phyloP scores from a whole-genome alignment of 2,888 invertebrate species.

The Tuberolachnus salignus region DNA sequence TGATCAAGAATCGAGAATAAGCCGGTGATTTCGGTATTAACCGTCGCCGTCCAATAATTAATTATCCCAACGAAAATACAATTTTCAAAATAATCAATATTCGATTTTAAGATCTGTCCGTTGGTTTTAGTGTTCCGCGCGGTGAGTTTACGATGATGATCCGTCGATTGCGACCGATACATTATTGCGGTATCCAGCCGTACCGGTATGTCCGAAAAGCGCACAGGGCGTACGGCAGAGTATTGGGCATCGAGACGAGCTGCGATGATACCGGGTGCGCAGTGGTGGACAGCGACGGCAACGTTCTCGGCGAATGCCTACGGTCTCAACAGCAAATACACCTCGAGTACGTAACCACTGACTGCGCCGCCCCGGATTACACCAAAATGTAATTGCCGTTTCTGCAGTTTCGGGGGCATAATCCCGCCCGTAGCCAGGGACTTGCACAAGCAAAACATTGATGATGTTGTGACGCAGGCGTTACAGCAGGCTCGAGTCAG shows the following conservation, averaged over 20 bases:
- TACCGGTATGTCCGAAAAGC: background rate
- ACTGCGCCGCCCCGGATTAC: background rate
- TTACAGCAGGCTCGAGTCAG: conserved; percentile 64
- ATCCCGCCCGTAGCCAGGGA: conserved; percentile 85
- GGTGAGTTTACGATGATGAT: no score
- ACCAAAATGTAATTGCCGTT: conserved; percentile 30
- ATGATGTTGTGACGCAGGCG: conserved; percentile 72
- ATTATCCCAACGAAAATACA: no score
- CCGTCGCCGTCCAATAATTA: no score
- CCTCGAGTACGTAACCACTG: conserved; percentile 27
- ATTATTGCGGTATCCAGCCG: no score
- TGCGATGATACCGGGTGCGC: conserved; percentile 97
- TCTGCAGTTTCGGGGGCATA: conserved; percentile 79
- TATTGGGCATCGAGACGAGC: conserved; percentile 95
- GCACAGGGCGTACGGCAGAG: conserved; percentile 7
- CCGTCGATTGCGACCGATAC: no score
- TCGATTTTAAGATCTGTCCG: no score
- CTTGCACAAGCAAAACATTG: conserved; percentile 81
- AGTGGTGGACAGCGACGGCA: conserved; percentile 75
- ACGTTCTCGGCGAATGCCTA: conserved; percentile 79
- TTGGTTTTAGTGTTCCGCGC: no score
- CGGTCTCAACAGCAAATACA: conserved; percentile 74
- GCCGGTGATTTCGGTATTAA: no score
- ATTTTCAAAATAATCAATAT: no score
- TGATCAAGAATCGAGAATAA: no score